These are phyloP conservation scores for Ommatoiulus sabulosus DNA, from an alignment of 2,888 invertebrate genomes.

Conservation along the genomic window DNA sequence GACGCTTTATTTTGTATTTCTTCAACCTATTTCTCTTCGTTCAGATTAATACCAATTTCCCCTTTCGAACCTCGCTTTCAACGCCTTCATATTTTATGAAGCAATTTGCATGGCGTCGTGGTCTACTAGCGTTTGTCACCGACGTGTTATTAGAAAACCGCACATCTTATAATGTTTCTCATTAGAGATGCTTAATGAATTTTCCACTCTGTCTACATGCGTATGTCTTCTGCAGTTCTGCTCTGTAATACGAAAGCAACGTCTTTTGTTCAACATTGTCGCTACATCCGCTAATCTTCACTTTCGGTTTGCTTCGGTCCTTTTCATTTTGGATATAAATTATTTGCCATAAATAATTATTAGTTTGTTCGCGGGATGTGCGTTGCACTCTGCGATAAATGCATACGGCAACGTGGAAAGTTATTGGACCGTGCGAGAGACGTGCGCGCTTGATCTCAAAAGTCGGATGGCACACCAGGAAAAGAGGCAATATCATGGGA, in stretches of 20 bases:
- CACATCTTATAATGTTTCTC: conserved; percentile 35
- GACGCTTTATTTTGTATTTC: neutral
- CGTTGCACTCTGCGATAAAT: neutral
- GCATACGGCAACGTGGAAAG: neutral
- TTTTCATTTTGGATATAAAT: conserved; percentile 31
- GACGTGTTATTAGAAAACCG: conserved; percentile 26
- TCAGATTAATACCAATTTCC: conserved; percentile 10
- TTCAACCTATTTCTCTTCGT: neutral
- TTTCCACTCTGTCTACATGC: neutral
- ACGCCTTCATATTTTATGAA: conserved; percentile 10
- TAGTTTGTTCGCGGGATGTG: neutral
- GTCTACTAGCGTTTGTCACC: conserved; percentile 34
- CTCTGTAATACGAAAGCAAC: neutral
- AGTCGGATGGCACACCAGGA: neutral
- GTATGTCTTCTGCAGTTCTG: neutral
- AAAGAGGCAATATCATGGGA: conserved; percentile 26
- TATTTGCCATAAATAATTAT: conserved; percentile 28
- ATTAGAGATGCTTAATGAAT: conserved; percentile 43
- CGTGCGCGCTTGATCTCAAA: neutral
- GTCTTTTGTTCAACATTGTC: neutral
- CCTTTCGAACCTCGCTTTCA: neutral
- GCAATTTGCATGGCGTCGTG: conserved; percentile 10
- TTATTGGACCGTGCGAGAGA: neutral
- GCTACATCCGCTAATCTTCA: neutral
- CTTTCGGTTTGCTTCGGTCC: conserved; percentile 3